Conservation (phyloP, 2,113 vertebrate genomes). For the Trichechus manatus region DNA sequence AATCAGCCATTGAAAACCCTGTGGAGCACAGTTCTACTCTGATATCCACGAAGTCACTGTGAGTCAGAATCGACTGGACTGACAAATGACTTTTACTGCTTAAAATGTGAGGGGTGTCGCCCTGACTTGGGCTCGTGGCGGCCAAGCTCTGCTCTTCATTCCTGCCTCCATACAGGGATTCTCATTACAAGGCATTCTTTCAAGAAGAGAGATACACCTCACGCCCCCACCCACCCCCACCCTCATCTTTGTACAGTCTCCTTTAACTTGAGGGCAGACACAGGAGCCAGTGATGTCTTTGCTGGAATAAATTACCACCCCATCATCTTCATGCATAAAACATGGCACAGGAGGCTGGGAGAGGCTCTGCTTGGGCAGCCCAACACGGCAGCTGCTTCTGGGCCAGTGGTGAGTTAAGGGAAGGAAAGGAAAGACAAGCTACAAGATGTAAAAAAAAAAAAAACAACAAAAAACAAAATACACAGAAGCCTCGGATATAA, state of each 20-base stretch:
- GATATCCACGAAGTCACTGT: background rate
- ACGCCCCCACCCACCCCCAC: background rate
- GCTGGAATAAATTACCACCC: constrained; percentile 89
- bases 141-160: background rate
- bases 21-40: background rate
- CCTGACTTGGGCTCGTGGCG: background rate
- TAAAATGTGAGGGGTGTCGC: too few species aligned
- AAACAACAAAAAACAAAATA: background rate
- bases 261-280: constrained; percentile 48
- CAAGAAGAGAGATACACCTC: background rate
- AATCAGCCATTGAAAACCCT: background rate
- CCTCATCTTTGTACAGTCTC: background rate
- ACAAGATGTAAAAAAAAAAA: background rate
- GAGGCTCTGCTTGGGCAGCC: background rate
- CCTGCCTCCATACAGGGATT: background rate
- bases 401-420: constrained; percentile 23
- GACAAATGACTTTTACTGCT: background rate
- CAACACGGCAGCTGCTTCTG: background rate
- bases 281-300: constrained; percentile 36
- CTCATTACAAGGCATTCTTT: background rate
- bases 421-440: constrained; percentile 22
- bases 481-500: background rate
- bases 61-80: background rate
- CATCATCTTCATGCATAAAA: constrained; percentile 94
- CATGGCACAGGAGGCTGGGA: constrained; percentile 87